Evolutionary conservation across 23 tunicate species (phyloP), one percentile per base, ranked within the genome.

Genomic region (Corella eumyota): DNA sequence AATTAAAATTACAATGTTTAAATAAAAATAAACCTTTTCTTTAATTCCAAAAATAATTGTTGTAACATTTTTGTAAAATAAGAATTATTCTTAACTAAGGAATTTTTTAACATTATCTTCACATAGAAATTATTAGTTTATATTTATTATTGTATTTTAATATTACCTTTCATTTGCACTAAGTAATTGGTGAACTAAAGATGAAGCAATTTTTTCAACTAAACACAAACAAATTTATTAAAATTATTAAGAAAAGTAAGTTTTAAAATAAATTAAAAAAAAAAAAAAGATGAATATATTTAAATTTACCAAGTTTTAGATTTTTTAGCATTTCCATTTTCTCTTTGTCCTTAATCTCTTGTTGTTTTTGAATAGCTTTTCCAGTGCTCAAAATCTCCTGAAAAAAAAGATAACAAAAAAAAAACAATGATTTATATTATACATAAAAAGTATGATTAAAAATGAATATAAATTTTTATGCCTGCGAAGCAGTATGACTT

Each of bases 321-420:
- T 25, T 29, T 30, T 68, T 28, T 23, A 88, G 31, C 75, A 79
- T 60, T 50, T 75, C 69, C 44, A 50, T 49, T 64, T 71, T 72
- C 78, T 88, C 96, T 7, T 22, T 57, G n/a, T 78, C 81, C 30
- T 57, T 66, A 38, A 78, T 56, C 36, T 58, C 80, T 56, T 88
- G 96, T 50, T 88, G 88, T 47, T 79, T 52, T 50, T 47, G 58
- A 19, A 88, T 68, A 9, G 84, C 25, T 70, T 76, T 69, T 20
- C 76, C 84, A 47, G 69, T 45, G 22, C 64, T 64, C 53, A 67
- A 64, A 46, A 30, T 62, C 13, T 69, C 65, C 92, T 82, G 45
- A 7, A 66, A 65, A 53, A 37, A 33, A 1, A 69, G 53, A 28
- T 3, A 53, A 51, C 23, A n/a, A n/a, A n/a, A n/a, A n/a, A n/a